Percentiles rank a stretch among this genome's conserved stretches.
These are phyloP conservation scores for Hozukius guyotensis DNA, from an alignment of 2,797 vertebrate species.

Conservation along the genomic window DNA sequence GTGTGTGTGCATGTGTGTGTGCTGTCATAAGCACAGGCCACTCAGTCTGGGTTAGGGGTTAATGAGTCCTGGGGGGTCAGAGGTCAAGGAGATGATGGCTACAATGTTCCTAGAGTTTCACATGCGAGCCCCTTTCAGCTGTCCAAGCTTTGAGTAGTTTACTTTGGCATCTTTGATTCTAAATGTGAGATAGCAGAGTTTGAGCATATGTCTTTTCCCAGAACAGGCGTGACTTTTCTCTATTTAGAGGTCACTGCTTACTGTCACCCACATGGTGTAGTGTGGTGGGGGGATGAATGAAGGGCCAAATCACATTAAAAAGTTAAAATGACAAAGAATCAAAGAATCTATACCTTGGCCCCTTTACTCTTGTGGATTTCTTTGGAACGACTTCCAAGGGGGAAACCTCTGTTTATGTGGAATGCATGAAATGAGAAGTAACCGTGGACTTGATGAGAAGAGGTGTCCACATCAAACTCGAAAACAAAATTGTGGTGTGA, in stretches of 20 bases:
- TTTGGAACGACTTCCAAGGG: not conserved
- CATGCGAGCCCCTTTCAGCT: slow-evolving; percentile 49
- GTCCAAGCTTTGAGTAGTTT: slow-evolving; percentile 35
- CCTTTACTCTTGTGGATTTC: not conserved
- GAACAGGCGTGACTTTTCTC: not conserved
- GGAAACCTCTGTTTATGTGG: not conserved
- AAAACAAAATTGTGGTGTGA: not conserved
- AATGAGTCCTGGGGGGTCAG: slow-evolving; percentile 58
- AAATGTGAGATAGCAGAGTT: slow-evolving; percentile 23
- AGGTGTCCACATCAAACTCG: not conserved
- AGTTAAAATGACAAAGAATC: not conserved
- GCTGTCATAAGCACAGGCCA: slow-evolving; percentile 16
- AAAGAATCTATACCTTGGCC: not conserved
- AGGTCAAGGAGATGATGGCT: slow-evolving; percentile 50
- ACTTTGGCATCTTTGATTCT: slow-evolving; percentile 31
- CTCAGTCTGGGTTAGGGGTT: slow-evolving; percentile 33
- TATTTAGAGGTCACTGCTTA: not conserved
- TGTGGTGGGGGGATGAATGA: not conserved
- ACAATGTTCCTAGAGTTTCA: slow-evolving; percentile 65
- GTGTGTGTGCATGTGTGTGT: slow-evolving; percentile 31
- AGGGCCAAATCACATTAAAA: not conserved
- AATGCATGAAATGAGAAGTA: not conserved
- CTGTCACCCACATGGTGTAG: not conserved
- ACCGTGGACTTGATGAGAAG: not conserved
- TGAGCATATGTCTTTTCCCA: slow-evolving; percentile 19